phyloP scores from a whole-genome alignment of 2,888 invertebrate genomes.

The Cerastoderma edule region DNA sequence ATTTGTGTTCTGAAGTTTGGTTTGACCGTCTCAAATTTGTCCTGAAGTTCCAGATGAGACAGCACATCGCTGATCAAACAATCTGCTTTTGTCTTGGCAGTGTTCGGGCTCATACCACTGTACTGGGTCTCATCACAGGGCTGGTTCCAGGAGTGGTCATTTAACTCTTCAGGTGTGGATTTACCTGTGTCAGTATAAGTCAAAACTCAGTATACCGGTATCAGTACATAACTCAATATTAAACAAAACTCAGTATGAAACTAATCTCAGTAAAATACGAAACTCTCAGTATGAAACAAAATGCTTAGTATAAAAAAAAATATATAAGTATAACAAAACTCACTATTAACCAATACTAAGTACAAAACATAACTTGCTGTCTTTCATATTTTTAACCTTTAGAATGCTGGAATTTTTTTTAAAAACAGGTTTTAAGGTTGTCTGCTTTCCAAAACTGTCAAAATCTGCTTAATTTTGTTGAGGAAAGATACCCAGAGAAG shows the following conservation, averaged over 20 bases:
- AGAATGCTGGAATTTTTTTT: too few relatives aligned
- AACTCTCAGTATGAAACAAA: neutral
- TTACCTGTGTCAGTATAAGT: neutral
- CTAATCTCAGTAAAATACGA: neutral
- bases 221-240: neutral
- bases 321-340: neutral
- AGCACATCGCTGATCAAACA: neutral
- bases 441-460: too few relatives aligned
- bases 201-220: neutral
- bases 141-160: neutral
- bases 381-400: too few relatives aligned
- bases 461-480: too few relatives aligned
- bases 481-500: too few relatives aligned
- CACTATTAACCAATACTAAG: neutral
- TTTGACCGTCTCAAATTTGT: neutral
- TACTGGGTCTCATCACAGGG: neutral
- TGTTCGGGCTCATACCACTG: neutral
- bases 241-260: neutral
- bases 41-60: neutral
- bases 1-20: conserved; percentile 7
- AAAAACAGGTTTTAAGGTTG: too few relatives aligned
- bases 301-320: neutral
- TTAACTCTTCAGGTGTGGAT: conserved; percentile 7
- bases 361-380: neutral
- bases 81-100: neutral